Percentiles rank a stretch among this genome's conserved stretches.
These are phyloP conservation scores for Pseudomugil tenellus DNA, from an alignment of 2,797 vertebrate genomes.

Conservation along the genomic window DNA sequence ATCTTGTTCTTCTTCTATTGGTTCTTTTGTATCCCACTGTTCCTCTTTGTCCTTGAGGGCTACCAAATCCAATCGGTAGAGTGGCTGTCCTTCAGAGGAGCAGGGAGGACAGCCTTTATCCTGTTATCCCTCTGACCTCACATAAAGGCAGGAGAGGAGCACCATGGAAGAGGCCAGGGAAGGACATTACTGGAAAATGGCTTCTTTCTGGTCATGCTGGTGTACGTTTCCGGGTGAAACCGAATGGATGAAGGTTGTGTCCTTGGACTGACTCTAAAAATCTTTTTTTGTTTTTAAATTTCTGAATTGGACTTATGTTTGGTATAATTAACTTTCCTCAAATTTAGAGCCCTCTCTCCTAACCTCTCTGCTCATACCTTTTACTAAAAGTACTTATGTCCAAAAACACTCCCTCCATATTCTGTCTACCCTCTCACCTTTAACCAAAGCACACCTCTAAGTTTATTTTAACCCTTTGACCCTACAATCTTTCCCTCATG, in stretches of 20 bases:
- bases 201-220: conserved; percentile 30
- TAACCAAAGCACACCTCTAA: conserved; percentile 39
- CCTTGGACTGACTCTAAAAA: conserved; percentile 61
- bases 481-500: conserved; percentile 50
- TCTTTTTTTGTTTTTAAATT: conserved; percentile 41
- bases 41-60: conserved; percentile 79
- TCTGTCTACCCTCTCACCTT: conserved; percentile 57
- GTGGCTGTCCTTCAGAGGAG: conserved; percentile 78
- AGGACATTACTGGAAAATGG: conserved; percentile 48
- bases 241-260: conserved; percentile 36
- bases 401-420: conserved; percentile 34
- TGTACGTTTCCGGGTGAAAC: conserved; percentile 49
- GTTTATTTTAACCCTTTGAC: conserved; percentile 48
- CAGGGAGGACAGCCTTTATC: conserved; percentile 79
- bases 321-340: conserved; percentile 39
- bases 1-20: conserved; percentile 73
- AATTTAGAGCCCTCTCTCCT: conserved; percentile 43
- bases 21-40: conserved; percentile 74
- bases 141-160: conserved; percentile 65
- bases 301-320: conserved; percentile 37
- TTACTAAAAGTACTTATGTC: conserved; percentile 43
- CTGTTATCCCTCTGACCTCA: conserved; percentile 82
- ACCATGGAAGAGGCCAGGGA: conserved; percentile 48
- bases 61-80: conserved; percentile 80
- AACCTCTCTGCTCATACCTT: conserved; percentile 42